Evolutionary conservation across 2,888 invertebrate genomes (phyloP), one percentile per base, ranked within the genome.

Genomic region (Oligia strigilis): DNA sequence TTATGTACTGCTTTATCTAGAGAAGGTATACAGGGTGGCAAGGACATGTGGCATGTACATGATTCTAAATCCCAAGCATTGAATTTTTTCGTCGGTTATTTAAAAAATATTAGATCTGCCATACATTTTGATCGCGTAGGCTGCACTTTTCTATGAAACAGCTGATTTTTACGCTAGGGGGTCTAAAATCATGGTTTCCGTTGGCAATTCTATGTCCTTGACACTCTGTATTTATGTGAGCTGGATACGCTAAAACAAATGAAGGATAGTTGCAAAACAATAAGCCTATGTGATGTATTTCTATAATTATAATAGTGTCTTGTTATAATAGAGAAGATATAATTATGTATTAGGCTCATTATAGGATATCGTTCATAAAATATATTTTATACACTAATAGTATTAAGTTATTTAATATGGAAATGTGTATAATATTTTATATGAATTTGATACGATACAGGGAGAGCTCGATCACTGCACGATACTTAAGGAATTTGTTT

Each of bases 221-320:
- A 5, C 29, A 14, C 5, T 6, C 4, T n/a, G 60, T 55, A 55
- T 0, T 43, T 49, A 23, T n/a, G 14, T 46, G 11, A 17, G 43
- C 2, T 19, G 46, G 1, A 40, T 64, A 17, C 4, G 19, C 4
- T 64, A 14, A 23, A 65, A 46, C 19, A 40, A 75, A 55, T 8
- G 43, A n/a, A 36, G 23, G 3, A 46, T 40, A 13, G 5, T 58
- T 40, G 11, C n/a, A 74, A 55, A 76, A 43, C n/a, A 77, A 76
- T 65, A 66, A 80, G 60, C 67, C 2, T 55, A 69, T 46, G 36
- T 78, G 46, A 69, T 77, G 40, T 69, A 67, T 62, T 77, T 83
- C 46, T 67, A 49, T 60, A 60, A 79, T 65, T 71, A 65, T 79
- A 70, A 81, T 70, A 70, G 23, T 81, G n/a, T 78, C 36, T 64